A percentile compares a stretch with the other conserved stretches of the same genome.
These are phyloP conservation scores for Drosophila ananassae DNA, from an alignment of 1,140 invertebrate species.

Conservation along the genomic window DNA sequence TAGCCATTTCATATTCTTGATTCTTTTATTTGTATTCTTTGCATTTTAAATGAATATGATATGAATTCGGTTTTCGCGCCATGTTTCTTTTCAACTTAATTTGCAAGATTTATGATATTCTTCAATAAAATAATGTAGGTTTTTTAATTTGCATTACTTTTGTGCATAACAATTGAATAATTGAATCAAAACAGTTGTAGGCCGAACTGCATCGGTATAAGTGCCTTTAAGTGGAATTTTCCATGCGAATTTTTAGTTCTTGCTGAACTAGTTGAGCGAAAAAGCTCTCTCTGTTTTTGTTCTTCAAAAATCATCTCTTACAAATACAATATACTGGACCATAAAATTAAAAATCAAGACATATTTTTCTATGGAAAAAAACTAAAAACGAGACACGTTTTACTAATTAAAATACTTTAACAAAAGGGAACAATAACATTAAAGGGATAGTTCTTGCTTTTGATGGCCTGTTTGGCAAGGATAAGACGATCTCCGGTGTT, in stretches of 20 bases:
- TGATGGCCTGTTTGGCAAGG: conserved; percentile 75
- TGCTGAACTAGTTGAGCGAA: conserved; percentile 8
- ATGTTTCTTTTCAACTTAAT: neutral
- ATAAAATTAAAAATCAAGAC: neutral
- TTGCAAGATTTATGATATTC: neutral
- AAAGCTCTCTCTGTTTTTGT: conserved; percentile 35
- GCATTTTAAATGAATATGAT: neutral
- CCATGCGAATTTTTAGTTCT: conserved; percentile 21
- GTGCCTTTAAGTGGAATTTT: conserved; percentile 55
- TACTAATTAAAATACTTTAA: conserved; percentile 1
- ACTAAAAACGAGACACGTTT: neutral
- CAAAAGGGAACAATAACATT: conserved; percentile 10
- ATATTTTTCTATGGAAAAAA: conserved; percentile 1
- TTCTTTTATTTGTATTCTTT: no score
- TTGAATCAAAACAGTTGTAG: neutral
- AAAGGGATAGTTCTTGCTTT: conserved; percentile 88
- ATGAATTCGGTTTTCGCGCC: neutral
- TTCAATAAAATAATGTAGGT: neutral
- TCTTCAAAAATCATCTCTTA: neutral
- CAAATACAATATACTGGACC: conserved; percentile 3
- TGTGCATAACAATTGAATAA: conserved; percentile 2
- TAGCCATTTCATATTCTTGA: no score
- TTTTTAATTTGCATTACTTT: neutral
- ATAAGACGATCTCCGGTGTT: conserved; percentile 84
- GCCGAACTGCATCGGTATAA: neutral